Evolutionary conservation across 2,888 invertebrate genomes (phyloP).

Genomic region (Cataglyphis cursor): DNA sequence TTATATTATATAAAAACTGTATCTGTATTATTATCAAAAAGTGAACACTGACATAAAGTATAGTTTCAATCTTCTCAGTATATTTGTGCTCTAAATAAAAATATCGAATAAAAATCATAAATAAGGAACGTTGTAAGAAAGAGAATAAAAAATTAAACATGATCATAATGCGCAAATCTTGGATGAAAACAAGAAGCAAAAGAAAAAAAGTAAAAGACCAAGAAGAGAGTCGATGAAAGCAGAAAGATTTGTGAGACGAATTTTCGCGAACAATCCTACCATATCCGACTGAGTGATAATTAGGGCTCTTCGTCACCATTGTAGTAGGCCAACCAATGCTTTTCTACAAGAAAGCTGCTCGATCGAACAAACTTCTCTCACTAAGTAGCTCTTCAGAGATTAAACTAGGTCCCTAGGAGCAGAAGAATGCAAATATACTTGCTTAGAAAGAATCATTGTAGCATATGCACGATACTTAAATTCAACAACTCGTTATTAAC

Average conservation of each 20-base stretch:
- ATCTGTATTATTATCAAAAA: background rate
- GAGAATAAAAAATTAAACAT: background rate
- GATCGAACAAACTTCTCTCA: slow-evolving; percentile 71
- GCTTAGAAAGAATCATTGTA: slow-evolving; percentile 27
- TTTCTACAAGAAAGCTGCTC: slow-evolving; percentile 60
- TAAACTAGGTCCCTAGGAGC: slow-evolving; percentile 60
- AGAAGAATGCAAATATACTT: slow-evolving; percentile 59
- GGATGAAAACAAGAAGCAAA: background rate
- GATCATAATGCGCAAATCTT: background rate
- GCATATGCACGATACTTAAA: background rate
- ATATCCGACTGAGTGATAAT: slow-evolving; percentile 72
- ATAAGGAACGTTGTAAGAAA: background rate
- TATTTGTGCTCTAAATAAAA: background rate
- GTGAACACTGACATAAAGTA: background rate
- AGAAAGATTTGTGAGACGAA: slow-evolving; percentile 67
- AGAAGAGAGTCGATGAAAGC: slow-evolving; percentile 31
- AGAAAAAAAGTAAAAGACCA: background rate
- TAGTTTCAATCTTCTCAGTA: background rate
- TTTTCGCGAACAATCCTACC: slow-evolving; percentile 56
- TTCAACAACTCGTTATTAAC: background rate
- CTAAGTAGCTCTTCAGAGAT: slow-evolving; percentile 72
- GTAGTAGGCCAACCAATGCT: slow-evolving; percentile 42
- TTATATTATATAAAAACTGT: background rate
- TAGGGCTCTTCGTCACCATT: slow-evolving; percentile 71
- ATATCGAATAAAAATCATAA: background rate